A percentile compares a stretch with the other conserved stretches of the same genome.
phyloP scores from a whole-genome alignment of 1,140 invertebrate genomes.

The Saccostrea cuccullata region DNA sequence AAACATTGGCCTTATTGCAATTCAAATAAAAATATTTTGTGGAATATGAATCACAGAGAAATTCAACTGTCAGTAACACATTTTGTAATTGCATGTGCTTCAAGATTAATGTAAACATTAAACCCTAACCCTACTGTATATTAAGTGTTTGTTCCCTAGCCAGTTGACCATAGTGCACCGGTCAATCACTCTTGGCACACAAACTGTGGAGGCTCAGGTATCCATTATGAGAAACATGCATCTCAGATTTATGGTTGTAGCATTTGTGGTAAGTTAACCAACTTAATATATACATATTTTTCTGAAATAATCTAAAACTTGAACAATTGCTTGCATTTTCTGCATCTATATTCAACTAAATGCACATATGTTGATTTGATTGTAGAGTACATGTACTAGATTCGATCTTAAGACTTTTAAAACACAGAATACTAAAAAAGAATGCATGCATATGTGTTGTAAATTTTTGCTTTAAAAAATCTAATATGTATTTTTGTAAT shows the following conservation, averaged over 20 bases:
- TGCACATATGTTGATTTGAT: too few species aligned
- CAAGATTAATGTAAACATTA: not conserved
- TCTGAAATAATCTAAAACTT: too few species aligned
- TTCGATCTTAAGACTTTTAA: too few species aligned
- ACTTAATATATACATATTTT: too few species aligned
- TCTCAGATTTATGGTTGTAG: not conserved
- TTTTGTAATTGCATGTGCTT: not conserved
- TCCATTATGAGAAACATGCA: conserved; percentile 6
- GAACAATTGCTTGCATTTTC: too few species aligned
- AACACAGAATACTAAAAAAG: too few species aligned
- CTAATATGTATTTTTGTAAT: too few species aligned
- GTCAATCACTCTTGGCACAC: not conserved
- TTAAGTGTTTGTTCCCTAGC: conserved; percentile 11
- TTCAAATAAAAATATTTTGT: not conserved
- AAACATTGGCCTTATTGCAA: not conserved
- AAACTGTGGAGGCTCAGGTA: not conserved
- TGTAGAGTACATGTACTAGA: too few species aligned
- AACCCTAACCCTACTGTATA: not conserved
- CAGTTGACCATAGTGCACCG: not conserved
- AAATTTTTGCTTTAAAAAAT: too few species aligned
- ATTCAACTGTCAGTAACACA: not conserved
- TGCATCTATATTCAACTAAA: too few species aligned
- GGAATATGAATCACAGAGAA: not conserved
- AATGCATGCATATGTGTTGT: too few species aligned
- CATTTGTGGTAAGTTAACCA: not conserved